Evolutionary conservation across 2,113 vertebrate genomes (phyloP), one percentile per base, ranked within the genome.

Genomic region (Rhipidura dahli): DNA sequence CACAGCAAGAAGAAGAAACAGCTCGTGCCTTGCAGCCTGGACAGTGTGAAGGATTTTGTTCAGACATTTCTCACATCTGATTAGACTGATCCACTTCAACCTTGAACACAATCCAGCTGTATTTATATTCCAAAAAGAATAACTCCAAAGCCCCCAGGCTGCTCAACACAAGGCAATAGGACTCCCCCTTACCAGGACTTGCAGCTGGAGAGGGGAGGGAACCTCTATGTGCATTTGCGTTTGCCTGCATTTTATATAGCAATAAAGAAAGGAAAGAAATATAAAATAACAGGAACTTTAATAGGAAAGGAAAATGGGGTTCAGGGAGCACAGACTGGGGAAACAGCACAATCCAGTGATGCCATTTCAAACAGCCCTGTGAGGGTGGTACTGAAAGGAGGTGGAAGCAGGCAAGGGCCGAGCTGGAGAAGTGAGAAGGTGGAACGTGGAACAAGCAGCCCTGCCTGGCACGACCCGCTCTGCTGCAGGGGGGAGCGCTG

Each of bases 401-500:
- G 20, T 68, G 64, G 64, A 33, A 26, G 23, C 33, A 35, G 33
- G 10, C 12, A 47, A n/a, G 28, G 17, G 23, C 50, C 22, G 21
- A 50, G 8, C 0, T 20, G 21, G 26, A 24, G 49, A 59, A 53
- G 47, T 27, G 63, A 71, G 61, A 63, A 16, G 0, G 1, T 4
- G 33, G 19, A 40, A 15, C 69, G 44, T 15, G 53, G 10, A 63
- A n/a, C 1, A 7, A 39, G 39, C 61, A 68, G 39, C 35, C 31
- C 28, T 33, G 35, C 31, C 39, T 7, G 30, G 35, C 68, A 84
- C 22, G 37, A 42, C 31, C 1, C 22, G 13, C 31, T 10, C 37
- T 3, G 0, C 50, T 13, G 6, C 16, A 13, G 40, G 30, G 27
- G 17, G 18, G 20, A 14, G 24, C 11, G 11, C n/a, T 1, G 22